Evolutionary conservation across 1,140 invertebrate genomes (phyloP), one percentile per base, ranked within the genome.

Genomic region (Pentalonia nigronervosa): DNA sequence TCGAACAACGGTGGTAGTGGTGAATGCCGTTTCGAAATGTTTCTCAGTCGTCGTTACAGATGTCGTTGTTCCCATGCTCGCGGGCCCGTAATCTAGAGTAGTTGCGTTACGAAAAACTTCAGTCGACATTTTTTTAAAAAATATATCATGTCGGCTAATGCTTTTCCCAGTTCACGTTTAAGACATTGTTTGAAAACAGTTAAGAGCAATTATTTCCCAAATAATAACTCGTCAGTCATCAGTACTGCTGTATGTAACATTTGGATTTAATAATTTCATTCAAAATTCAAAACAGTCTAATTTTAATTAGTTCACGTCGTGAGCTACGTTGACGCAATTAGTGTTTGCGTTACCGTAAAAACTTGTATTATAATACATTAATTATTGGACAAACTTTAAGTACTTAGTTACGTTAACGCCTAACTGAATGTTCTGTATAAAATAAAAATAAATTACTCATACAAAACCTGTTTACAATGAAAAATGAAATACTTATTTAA

Each of bases 11-110:
- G 67, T 23, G 14, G 45, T 30, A 47, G 45, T 34, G 45, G 48
- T n/a, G 45, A 91, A 17, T 41, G 11, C 90, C 60, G 60, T 41
- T 91, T 76, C 21, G 60, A 90, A 91, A 91, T 45, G 21, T 81
- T 91, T 91, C 90, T 91, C 60, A 20, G 11, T 30, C 76, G n/a
- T 30, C 21, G 60, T 50, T 47, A 9, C 91, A 84, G 81, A 83
- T 92, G 91, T 50, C 48, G n/a, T 17, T 30, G 11, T 91, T 92
- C 81, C 81, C 91, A 92, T 84, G 91, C 91, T 50, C 34, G 76
- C 11, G 91, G 91, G 88, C 88, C 34, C 50, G 36, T 36, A 36
- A 30, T 90, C 88, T 60, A 53, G 30, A 30, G 60, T 67, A n/a
- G 21, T 17, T 20, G 17, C 60, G 2, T 76, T 20, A n/a, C 30